Evolutionary conservation across 2,888 invertebrate species (phyloP), one percentile per base, ranked within the genome.

Genomic region (Prosopocoilus inquinatus): DNA sequence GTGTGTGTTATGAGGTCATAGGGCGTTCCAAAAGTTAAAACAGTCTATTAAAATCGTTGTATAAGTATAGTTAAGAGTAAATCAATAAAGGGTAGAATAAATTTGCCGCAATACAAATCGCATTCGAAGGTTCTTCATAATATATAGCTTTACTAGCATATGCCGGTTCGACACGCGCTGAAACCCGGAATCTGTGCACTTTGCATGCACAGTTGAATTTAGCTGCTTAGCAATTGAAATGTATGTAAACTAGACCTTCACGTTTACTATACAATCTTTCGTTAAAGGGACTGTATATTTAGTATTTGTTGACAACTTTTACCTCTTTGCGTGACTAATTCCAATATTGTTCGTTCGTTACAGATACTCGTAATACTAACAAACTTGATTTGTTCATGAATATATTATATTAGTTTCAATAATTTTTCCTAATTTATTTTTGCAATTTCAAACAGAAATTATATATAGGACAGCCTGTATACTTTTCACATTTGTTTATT

Each of bases 151-250:
- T 35, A 36, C 20, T 35, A 48, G 35, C 38, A 38, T 38, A 48
- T 38, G 38, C 35, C 16, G 35, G 38, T 36, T 48, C 20, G 48
- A 46, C 47, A 45, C 11, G 38, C 36, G 53, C 15, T 44, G 16
- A 48, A 34, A 34, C 33, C 47, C 35, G 13, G 43, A 55, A 55
- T 55, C 53, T 15, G 48, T 53, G 38, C 53, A 57, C 43, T 57
- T 54, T 53, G 47, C 53, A 57, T 57, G 57, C 53, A 53, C 36
- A 15, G 53, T 53, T 48, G 57, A 47, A 53, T 35, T 32, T 32
- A 35, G 43, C 57, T 54, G 47, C 53, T 57, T 57, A 57, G 57
- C 53, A 57, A 57, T 53, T 57, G 57, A 55, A 57, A 57, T 57
- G 36, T 57, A 57, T 57, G 57, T 54, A 57, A 57, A 57, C 47